Evolutionary conservation across 2,888 invertebrate species (phyloP).

Genomic region (Prosopocoilus inquinatus): DNA sequence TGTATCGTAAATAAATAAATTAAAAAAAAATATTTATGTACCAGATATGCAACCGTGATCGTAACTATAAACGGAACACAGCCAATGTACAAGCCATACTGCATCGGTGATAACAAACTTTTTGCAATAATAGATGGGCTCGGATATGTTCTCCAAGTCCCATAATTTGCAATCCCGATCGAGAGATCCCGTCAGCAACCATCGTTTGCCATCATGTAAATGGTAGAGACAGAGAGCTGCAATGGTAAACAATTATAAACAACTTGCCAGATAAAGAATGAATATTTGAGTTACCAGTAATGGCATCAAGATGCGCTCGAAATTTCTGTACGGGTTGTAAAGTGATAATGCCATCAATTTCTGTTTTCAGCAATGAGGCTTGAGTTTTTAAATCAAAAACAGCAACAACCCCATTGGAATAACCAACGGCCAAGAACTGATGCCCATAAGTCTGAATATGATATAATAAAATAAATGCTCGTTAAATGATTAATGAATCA

Average conservation of each 20-base stretch:
- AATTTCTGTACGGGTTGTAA: constrained; percentile 61
- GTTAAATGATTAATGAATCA: neutral
- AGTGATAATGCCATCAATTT: constrained; percentile 48
- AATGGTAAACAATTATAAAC: constrained; percentile 7
- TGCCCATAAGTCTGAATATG: constrained; percentile 55
- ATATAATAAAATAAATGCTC: constrained; percentile 6
- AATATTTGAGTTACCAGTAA: constrained; percentile 54
- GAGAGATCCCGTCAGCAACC: constrained; percentile 63
- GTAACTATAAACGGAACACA: constrained; percentile 46
- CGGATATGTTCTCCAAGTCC: constrained; percentile 58
- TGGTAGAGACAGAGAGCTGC: constrained; percentile 51
- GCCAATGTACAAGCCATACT: constrained; percentile 56
- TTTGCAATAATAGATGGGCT: constrained; percentile 45
- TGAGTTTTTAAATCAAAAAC: constrained; percentile 59
- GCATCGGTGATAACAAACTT: constrained; percentile 52
- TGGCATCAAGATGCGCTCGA: constrained; percentile 56
- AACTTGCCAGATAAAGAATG: neutral
- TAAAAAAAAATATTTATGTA: constrained; percentile 25
- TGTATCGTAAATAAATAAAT: neutral
- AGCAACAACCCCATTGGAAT: constrained; percentile 64
- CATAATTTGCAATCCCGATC: constrained; percentile 69
- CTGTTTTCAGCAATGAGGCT: constrained; percentile 53
- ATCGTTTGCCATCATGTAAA: constrained; percentile 58
- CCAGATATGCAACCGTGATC: constrained; percentile 48
- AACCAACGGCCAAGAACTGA: constrained; percentile 62